Evolutionary conservation across 2,888 invertebrate genomes (phyloP).

Genomic region (Orgyia antiqua): DNA sequence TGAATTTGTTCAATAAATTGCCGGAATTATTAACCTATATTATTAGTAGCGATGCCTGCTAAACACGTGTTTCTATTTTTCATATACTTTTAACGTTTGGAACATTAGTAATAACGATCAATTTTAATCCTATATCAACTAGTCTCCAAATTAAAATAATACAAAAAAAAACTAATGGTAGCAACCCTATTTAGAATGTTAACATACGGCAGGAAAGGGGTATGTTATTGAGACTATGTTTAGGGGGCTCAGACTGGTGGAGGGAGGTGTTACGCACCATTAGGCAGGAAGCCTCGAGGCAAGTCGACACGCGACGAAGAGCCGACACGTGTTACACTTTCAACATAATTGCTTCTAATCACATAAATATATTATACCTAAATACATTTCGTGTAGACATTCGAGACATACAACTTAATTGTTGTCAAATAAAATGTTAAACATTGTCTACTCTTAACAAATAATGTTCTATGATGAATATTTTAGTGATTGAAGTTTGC

Average conservation of each 20-base stretch:
- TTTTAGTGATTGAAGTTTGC: too few species aligned
- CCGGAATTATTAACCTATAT: too few species aligned
- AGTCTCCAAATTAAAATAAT: too few species aligned
- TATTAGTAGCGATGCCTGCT: too few species aligned
- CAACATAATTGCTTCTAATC: constrained; percentile 72
- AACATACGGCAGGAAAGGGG: constrained; percentile 47
- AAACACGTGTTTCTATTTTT: too few species aligned
- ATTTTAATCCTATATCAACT: too few species aligned
- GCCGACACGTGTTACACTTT: constrained; percentile 67
- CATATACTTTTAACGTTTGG: too few species aligned
- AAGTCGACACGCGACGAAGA: constrained; percentile 51
- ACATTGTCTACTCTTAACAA: neutral
- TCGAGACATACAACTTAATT: constrained; percentile 7
- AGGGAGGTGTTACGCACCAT: constrained; percentile 61
- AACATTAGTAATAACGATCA: too few species aligned
- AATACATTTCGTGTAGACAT: constrained; percentile 14
- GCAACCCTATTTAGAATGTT: too few species aligned
- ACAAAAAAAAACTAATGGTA: too few species aligned
- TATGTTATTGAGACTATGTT: constrained; percentile 42
- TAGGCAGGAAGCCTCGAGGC: constrained; percentile 57
- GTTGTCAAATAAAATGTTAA: constrained; percentile 4
- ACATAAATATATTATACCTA: constrained; percentile 34
- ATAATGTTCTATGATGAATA: neutral
- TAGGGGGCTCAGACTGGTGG: constrained; percentile 23
- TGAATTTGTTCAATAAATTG: too few species aligned